Evolutionary conservation across 2,113 vertebrate species (phyloP).

Genomic region (Alosa alosa): DNA sequence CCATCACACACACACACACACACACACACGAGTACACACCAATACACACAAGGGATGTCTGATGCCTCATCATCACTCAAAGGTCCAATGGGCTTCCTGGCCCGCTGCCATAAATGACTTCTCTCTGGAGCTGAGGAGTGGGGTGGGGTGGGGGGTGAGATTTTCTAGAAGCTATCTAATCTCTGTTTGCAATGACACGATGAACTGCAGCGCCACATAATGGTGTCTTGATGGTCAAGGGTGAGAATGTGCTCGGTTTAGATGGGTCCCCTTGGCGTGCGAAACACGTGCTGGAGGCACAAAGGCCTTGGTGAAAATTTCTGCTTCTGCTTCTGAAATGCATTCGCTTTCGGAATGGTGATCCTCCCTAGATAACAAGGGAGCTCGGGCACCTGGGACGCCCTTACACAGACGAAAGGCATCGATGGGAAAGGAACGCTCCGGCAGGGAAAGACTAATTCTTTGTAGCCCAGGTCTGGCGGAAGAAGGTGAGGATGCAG

Average conservation of each 20-base stretch:
- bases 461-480: neutral
- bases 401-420: neutral
- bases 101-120: conserved; percentile 2
- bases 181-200: conserved; percentile 30
- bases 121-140: neutral
- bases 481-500: neutral
- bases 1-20: neutral
- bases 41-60: conserved; percentile 24
- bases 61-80: conserved; percentile 5
- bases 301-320: neutral
- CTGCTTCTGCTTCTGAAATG: neutral
- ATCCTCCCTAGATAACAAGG: neutral
- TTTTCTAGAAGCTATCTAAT: conserved; percentile 10
- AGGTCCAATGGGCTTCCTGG: neutral
- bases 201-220: conserved; percentile 48
- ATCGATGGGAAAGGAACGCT: neutral
- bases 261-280: neutral
- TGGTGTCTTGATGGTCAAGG: conserved; percentile 44
- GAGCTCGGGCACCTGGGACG: neutral
- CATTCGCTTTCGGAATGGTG: neutral
- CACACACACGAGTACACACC: neutral
- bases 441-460: neutral
- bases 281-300: neutral
- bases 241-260: neutral
- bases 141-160: neutral